Conservation (phyloP, 2,113 vertebrate genomes). For the Natator depressus region DNA sequence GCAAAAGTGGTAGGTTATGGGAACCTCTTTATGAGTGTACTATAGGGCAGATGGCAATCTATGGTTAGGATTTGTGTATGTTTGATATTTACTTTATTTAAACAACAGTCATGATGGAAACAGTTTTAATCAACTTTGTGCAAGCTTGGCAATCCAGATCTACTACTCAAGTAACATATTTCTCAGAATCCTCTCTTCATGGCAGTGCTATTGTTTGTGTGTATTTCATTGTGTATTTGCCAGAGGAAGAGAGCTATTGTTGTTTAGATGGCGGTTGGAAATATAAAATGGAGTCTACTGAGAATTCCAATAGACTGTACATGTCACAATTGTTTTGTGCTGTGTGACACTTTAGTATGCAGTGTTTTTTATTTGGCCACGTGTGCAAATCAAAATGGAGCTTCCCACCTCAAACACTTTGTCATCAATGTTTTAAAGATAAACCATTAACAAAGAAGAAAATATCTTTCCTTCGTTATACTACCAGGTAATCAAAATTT, state of each 20-base stretch:
- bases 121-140: not conserved
- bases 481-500: not conserved
- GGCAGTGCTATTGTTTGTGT: constrained; percentile 59
- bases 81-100: constrained; percentile 23
- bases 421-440: constrained; percentile 1
- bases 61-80: not conserved
- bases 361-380: not conserved
- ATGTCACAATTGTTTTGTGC: constrained; percentile 67
- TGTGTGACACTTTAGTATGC: constrained; percentile 46
- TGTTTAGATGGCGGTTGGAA: constrained; percentile 68
- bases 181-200: constrained; percentile 12
- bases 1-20: not conserved
- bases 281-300: constrained; percentile 72
- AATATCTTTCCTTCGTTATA: not conserved
- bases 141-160: accelerated
- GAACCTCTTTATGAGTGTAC: constrained; percentile 21
- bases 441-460: not conserved
- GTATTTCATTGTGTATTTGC: constrained; percentile 70
- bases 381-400: constrained; percentile 21
- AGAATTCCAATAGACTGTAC: constrained; percentile 42
- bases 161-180: not conserved
- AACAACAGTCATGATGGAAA: constrained; percentile 13
- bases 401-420: constrained; percentile 8
- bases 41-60: accelerated
- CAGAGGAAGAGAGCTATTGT: constrained; percentile 69